A percentile compares a stretch with the other conserved stretches of the same genome.
phyloP scores from a whole-genome alignment of 2,888 invertebrate species.

The Chaetoderma sp. region DNA sequence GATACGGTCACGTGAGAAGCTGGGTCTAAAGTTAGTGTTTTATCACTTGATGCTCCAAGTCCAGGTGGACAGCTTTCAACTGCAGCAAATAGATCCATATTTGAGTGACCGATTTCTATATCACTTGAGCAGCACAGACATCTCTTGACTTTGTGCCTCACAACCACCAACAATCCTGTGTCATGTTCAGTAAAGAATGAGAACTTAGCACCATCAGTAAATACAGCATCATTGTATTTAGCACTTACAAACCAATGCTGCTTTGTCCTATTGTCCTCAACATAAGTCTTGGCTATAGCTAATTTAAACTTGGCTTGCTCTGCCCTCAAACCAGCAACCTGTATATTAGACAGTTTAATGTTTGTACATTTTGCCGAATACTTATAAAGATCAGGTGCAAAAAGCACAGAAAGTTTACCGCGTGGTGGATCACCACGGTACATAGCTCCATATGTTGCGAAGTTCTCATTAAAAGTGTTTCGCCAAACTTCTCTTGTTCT shows the following conservation, averaged over 20 bases:
- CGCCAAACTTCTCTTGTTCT: constrained; percentile 66
- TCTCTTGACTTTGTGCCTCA: no score
- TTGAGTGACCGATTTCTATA: no score
- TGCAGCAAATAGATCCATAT: no score
- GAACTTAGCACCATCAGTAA: no score
- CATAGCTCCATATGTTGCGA: constrained; percentile 67
- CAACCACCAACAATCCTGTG: no score
- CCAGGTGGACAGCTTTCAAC: no score
- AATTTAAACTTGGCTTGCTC: neutral
- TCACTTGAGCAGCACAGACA: no score
- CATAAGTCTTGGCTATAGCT: neutral
- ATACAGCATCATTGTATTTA: no score
- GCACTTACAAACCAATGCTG: no score
- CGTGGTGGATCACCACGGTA: constrained; percentile 67
- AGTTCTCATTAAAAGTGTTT: constrained; percentile 62
- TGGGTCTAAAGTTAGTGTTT: neutral
- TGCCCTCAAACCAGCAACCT: neutral
- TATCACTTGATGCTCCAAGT: no score
- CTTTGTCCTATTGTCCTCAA: neutral
- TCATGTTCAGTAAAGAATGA: no score
- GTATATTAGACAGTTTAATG: neutral
- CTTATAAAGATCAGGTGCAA: constrained; percentile 43
- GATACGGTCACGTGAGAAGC: neutral
- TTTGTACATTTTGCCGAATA: constrained; percentile 31
- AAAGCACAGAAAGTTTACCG: constrained; percentile 60